Base-by-base conservation (phyloP, 2,888 invertebrate species). In the Lamellibrachia satsuma region DNA sequence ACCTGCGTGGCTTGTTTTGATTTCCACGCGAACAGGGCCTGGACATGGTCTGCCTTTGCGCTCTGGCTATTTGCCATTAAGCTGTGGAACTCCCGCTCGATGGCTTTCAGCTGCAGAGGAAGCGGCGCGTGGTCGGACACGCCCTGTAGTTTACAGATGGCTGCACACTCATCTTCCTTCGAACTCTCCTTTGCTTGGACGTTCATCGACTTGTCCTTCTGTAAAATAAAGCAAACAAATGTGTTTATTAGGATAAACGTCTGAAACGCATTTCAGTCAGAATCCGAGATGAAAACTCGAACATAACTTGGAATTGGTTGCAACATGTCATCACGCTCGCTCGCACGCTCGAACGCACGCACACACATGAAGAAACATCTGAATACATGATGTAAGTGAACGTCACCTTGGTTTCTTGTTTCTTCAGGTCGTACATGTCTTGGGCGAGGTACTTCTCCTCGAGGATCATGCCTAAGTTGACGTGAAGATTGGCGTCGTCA, bases 1-100 rank as follows among this genome's bases (percentile, higher is more conserved):
- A 96, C 96, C 95, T 96, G 95, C 91, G 95, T 95, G 27, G 95
- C 95, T 93, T 96, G 96, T 94, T 96, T 96, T 92, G 96, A 95
- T 94, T 96, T 96, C 96, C 96, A 96, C 6, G 94, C 95, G 94
- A 94, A 96, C 90, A 96, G 93, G n/a, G 92, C 94, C 95, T 95
- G 95, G 0, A 96, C 96, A 94, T 96, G 96, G 92, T 96, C 96
- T 55, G 96, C 95, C 93, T 96, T 95, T 27, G 94, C 95, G 91
- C 95, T 94, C 93, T 96, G 96, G 51, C 95, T 95, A 52, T 94
- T 94, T 52, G 95, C 95, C 27, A 95, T 90, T 52, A 96, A 94
- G 93, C 95, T 95, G 92, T 96, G 96, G 93, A 96, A 96, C 93
- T 96, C 96, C 93, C 95, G 94, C 93, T 96, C 96, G 92, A 96